Conservation (phyloP, 2,113 vertebrate species). For the Sebastes schlegelii region DNA sequence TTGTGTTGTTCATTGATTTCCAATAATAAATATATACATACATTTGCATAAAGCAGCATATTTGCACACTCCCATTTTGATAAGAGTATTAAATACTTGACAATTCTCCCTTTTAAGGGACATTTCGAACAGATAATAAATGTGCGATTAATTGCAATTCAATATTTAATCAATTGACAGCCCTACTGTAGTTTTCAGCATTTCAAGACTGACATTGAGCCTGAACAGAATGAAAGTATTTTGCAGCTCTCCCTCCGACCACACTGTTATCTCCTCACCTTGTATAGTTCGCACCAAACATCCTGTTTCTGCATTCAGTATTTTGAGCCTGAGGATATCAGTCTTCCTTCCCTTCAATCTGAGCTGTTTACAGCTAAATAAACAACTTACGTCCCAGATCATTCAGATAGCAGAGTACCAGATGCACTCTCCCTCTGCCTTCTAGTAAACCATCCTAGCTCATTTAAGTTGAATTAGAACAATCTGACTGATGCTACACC, state of each 20-base stretch:
- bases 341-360: slow-evolving; percentile 78
- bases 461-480: neutral
- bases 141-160: no score
- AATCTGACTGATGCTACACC: neutral
- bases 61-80: no score
- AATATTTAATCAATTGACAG: no score
- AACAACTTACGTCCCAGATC: slow-evolving; percentile 41
- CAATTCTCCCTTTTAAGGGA: no score
- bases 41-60: no score
- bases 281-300: slow-evolving; percentile 66
- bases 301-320: slow-evolving; percentile 79
- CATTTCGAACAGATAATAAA: no score
- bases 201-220: neutral
- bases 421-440: neutral
- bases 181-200: no score
- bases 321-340: slow-evolving; percentile 74
- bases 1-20: no score
- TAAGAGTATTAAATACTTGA: no score
- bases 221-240: neutral
- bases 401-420: neutral
- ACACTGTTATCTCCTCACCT: slow-evolving; percentile 46
- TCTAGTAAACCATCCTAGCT: neutral
- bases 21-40: no score
- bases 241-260: slow-evolving; percentile 16
- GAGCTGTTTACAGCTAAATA: slow-evolving; percentile 60